Evolutionary conservation across 2,113 vertebrate species (phyloP), one percentile per base, ranked within the genome.

Genomic region (Muntiacus reevesi): DNA sequence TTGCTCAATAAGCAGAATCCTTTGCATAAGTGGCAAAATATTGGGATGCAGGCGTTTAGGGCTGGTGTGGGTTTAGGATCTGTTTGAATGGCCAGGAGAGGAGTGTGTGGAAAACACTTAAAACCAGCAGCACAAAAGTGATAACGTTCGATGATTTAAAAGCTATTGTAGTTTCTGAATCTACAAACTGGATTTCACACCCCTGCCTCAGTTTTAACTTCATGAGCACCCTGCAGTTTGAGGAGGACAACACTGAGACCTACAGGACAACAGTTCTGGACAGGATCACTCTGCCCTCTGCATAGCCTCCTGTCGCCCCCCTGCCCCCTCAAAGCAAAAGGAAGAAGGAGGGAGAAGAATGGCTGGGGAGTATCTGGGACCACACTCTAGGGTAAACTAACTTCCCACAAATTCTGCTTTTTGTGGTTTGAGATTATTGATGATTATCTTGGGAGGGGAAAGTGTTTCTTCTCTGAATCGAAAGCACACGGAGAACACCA

Each of bases 381-480:
- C 57, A 40, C 78, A 27, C 16, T 16, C 30, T 67, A 33, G 36
- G 15, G 11, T 76, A 45, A 62, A 13, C 30, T 28, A 82, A 67
- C 40, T 95, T 89, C 12, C 21, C 47, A 13, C 1, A 28, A 71
- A 82, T 93, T 74, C 79, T 95, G 25, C 52, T 47, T 55, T 94
- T 60, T 94, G 82, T 81, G 86, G 45, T 74, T 91, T 91, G 87
- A 97, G 82, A 87, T 97, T 96, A 91, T 89, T 67, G 76, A 89
- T 74, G 86, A 84, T 91, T 91, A 91, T 89, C 64, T 28, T 76
- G 86, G 91, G 87, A 94, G 57, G 60, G 5, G 36, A 88, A 47
- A 92, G 67, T 64, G 93, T 91, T 98, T 97, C 86, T 91, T 94
- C 78, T 94, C 36, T 45, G 78, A 96, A 95, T 95, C 30, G 14